Evolutionary conservation across 2,113 vertebrate species (phyloP).

Genomic region (Oreochromis aureus): DNA sequence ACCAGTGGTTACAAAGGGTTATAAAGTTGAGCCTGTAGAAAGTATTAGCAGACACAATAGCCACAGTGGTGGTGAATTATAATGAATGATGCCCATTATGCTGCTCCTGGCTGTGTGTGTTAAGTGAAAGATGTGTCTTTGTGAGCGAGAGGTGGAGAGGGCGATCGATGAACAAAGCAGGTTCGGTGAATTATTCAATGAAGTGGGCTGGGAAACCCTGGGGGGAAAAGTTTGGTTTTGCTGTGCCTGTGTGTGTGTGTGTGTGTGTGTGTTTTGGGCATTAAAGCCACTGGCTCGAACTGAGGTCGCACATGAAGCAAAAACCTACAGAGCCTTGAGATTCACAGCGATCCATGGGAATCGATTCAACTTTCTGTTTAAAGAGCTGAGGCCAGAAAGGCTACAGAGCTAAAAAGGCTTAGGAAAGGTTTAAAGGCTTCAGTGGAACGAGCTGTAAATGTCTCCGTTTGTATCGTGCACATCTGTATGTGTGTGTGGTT

Average conservation of each 20-base stretch:
- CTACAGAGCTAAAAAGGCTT: constrained; percentile 14
- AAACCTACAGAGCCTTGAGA: constrained; percentile 13
- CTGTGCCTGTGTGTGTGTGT: neutral
- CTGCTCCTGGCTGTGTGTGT: neutral
- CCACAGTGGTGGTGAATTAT: constrained; percentile 13
- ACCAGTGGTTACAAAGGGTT: neutral
- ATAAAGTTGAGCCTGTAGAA: neutral
- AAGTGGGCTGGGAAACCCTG: constrained; percentile 18
- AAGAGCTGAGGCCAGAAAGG: neutral
- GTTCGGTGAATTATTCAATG: constrained; percentile 62
- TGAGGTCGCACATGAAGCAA: constrained; percentile 19
- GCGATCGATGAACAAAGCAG: constrained; percentile 57
- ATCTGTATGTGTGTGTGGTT: neutral
- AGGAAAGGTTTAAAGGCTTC: neutral
- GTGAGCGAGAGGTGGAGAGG: constrained; percentile 15
- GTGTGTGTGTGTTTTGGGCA: neutral
- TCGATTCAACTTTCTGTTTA: constrained; percentile 14
- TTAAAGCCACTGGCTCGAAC: neutral
- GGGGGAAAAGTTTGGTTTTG: neutral
- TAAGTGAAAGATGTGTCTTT: constrained; percentile 45
- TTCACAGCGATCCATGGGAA: constrained; percentile 3
- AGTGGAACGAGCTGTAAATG: neutral
- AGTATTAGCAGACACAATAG: neutral
- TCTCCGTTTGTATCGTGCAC: neutral
- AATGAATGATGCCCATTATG: constrained; percentile 20